These are phyloP conservation scores for Pomatorhinus ruficollis DNA, from an alignment of 2,113 vertebrate genomes.

Conservation along the genomic window DNA sequence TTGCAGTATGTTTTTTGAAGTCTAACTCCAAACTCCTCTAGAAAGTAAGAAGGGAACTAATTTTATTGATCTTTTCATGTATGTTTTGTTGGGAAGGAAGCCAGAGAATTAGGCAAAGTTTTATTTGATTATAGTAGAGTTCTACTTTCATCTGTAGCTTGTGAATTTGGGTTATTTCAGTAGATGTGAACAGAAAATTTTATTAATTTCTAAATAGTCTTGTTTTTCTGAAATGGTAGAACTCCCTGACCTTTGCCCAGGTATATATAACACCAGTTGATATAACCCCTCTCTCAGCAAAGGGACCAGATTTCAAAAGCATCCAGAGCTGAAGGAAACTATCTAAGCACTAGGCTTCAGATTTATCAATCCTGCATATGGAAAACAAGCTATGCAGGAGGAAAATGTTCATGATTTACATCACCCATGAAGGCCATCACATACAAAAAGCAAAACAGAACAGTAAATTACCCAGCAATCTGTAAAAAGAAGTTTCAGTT, in stretches of 20 bases:
- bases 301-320: background rate
- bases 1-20: background rate
- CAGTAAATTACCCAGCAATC: conserved; percentile 11
- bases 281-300: background rate
- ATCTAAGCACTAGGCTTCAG: background rate
- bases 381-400: background rate
- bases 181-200: background rate
- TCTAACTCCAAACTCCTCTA: background rate
- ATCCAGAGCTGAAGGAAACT: background rate
- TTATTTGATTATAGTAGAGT: background rate
- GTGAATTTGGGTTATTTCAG: background rate
- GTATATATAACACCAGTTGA: background rate
- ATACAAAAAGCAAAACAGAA: conserved; percentile 27
- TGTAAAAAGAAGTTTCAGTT: background rate
- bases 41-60: background rate
- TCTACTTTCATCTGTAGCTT: background rate
- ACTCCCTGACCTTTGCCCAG: background rate
- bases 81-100: background rate
- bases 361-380: background rate
- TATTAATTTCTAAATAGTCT: background rate
- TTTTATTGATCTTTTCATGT: background rate
- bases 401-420: conserved; percentile 10
- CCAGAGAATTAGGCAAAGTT: background rate
- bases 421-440: background rate
- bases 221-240: background rate